Conservation (phyloP, 2,797 vertebrate species). For the Eidolon dupreanum region DNA sequence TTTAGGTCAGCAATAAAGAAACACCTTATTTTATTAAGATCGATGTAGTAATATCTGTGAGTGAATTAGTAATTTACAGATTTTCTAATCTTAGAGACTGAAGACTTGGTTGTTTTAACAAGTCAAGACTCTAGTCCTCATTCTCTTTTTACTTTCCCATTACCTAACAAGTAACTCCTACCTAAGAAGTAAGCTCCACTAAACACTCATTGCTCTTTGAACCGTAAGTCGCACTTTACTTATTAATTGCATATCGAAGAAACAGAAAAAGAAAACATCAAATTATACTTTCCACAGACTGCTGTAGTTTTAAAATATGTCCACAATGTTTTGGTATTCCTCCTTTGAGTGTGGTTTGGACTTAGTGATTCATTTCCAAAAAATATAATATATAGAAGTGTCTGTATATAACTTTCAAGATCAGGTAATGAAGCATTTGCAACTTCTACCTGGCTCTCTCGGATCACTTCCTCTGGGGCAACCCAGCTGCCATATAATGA, state of each 20-base stretch:
- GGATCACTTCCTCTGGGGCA: neutral
- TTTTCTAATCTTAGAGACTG: neutral
- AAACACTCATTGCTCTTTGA: neutral
- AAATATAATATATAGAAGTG: neutral
- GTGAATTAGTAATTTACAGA: neutral
- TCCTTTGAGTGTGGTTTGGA: neutral
- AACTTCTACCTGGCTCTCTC: neutral
- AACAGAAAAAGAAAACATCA: slow-evolving; percentile 26
- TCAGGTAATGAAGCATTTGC: neutral
- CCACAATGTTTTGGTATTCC: neutral
- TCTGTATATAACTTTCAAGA: neutral
- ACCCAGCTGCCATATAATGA: neutral
- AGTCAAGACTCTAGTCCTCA: neutral
- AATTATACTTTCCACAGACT: neutral
- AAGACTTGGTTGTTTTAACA: neutral
- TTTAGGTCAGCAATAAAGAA: neutral
- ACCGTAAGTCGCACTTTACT: neutral
- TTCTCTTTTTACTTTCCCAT: neutral
- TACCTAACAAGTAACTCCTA: neutral
- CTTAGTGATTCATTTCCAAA: neutral
- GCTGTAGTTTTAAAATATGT: neutral
- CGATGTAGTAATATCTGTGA: neutral
- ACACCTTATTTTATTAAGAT: neutral
- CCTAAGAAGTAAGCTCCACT: neutral
- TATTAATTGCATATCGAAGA: neutral